Base-by-base conservation (phyloP, 2,113 vertebrate genomes). In the Hyaena hyaena region DNA sequence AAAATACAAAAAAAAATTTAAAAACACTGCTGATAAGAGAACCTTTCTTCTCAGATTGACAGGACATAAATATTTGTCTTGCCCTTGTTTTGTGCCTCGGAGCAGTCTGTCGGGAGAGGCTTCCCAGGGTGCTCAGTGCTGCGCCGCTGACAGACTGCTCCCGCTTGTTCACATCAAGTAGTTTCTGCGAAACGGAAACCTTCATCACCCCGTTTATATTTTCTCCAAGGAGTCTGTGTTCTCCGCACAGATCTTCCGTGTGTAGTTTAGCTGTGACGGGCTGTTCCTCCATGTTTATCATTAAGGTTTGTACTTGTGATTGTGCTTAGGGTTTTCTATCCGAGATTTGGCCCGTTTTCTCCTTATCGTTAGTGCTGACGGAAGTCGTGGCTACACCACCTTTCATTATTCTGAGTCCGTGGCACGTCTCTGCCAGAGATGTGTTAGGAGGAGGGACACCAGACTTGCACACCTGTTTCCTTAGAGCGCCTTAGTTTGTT, bases 391-490 rank as follows among this genome's bases (percentile, higher is more conserved):
- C 8, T 3, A 10, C 23, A 11, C 63, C 3, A 0, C n/a, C 10
- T 73, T 15, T 12, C 6, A 4, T 50, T 33, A 11, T 12, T 0
- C 11, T 5, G 23, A 7, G 55, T 55, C 90, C 5, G 4, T 9
- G 8, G 24, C 3, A 0, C 4, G 1, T 35, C 26, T 66, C 19
- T 26, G 7, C 74, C 12, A 53, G 33, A 77, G 28, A 21, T 17
- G 10, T 55, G 16, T 0, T 31, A 24, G 43, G 7, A 16, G 31
- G 1, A 2, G 61, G 15, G 95, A 50, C 2, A 3, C 8, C 1
- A 17, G 33, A 14, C 0, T 12, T 53, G 14, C 19, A 0, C 7
- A 1, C 11, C n/a, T 26, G 0, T 71, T 48, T 58, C 10, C 35
- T 58, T 14, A 45, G 10, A 2, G 35, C 35, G 28, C 12, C 63